Evolutionary conservation across 2,888 invertebrate species (phyloP).

Genomic region (Ceraclea dissimilis): DNA sequence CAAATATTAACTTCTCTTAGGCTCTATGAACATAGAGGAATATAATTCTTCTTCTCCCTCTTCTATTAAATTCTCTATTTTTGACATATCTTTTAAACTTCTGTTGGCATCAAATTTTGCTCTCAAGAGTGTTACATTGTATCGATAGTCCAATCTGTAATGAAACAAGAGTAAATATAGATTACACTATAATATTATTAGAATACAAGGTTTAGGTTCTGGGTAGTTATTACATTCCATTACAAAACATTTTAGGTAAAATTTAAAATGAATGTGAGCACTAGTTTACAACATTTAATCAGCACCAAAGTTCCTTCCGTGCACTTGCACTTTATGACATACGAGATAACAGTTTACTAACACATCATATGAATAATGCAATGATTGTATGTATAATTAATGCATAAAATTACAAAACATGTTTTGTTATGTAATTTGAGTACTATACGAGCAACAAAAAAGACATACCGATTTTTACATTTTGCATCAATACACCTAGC

Average conservation of each 20-base stretch:
- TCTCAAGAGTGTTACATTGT: constrained; percentile 70
- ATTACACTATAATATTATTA: not conserved
- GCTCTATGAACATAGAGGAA: constrained; percentile 62
- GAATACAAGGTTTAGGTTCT: not conserved
- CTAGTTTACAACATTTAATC: too few species aligned
- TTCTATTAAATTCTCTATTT: constrained; percentile 61
- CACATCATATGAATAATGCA: too few species aligned
- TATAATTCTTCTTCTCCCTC: constrained; percentile 75
- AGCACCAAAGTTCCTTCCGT: too few species aligned
- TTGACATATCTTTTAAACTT: constrained; percentile 61
- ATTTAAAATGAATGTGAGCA: too few species aligned
- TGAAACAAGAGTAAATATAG: constrained; percentile 11
- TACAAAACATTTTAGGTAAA: too few species aligned
- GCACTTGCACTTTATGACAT: too few species aligned
- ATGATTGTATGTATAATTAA: too few species aligned
- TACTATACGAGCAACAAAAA: too few species aligned
- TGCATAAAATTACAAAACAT: too few species aligned
- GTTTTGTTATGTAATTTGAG: too few species aligned
- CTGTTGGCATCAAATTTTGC: constrained; percentile 77
- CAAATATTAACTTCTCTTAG: constrained; percentile 61
- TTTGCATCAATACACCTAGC: constrained; percentile 61
- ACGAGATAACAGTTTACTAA: too few species aligned
- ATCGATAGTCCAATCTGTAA: constrained; percentile 69
- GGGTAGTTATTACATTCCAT: too few species aligned
- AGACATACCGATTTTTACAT: constrained; percentile 51